Evolutionary conservation across 2,113 vertebrate species (phyloP).

Genomic region (Elanoides forficatus): DNA sequence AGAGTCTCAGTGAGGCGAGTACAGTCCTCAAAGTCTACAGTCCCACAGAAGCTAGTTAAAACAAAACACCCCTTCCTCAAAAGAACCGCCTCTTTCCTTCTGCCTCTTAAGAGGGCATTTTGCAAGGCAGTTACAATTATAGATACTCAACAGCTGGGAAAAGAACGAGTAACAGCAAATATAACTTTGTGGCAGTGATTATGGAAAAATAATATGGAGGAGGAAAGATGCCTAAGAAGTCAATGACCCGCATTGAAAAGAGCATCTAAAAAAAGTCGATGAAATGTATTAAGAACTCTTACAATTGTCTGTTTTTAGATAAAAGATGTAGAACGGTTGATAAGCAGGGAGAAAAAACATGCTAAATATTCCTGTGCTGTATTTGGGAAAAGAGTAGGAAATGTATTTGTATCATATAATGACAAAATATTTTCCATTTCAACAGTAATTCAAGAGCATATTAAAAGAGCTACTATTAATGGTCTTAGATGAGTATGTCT

Average conservation of each 20-base stretch:
- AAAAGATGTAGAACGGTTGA: background rate
- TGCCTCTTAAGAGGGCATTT: background rate
- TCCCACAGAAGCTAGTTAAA: background rate
- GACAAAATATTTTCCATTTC: slow-evolving; percentile 43
- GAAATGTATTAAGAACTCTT: background rate
- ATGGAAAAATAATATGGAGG: slow-evolving; percentile 16
- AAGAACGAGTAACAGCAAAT: slow-evolving; percentile 23
- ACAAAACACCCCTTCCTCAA: background rate
- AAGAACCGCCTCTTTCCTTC: background rate
- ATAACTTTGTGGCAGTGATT: slow-evolving; percentile 21
- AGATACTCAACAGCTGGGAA: slow-evolving; percentile 41
- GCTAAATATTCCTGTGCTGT: background rate
- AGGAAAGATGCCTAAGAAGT: slow-evolving; percentile 15
- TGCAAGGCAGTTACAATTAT: slow-evolving; percentile 31
- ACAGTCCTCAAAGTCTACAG: background rate
- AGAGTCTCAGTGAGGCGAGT: background rate
- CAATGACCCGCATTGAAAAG: background rate
- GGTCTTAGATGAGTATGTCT: background rate
- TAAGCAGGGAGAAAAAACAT: background rate
- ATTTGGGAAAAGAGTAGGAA: background rate
- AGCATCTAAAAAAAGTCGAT: background rate
- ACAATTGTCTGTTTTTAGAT: background rate
- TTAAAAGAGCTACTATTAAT: slow-evolving; percentile 15
- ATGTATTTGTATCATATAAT: background rate
- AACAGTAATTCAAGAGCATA: slow-evolving; percentile 20